Evolutionary conservation across 2,797 vertebrate genomes (phyloP).

Genomic region (Sebastes alutus): DNA sequence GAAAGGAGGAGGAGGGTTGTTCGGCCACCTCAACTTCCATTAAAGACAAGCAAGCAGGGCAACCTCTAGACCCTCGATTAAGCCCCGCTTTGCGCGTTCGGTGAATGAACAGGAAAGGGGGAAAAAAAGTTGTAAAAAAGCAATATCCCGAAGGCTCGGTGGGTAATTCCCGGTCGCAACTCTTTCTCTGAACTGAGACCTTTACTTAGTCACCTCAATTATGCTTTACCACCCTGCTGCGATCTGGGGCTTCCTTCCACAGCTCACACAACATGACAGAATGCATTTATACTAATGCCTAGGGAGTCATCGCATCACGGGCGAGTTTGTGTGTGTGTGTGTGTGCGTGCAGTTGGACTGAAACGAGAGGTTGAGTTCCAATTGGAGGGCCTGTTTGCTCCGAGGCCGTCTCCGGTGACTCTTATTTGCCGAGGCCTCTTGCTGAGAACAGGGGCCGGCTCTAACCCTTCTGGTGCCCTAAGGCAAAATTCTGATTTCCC

Average conservation of each 20-base stretch:
- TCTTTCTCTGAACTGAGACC: slow-evolving; percentile 67
- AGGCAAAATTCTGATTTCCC: no score
- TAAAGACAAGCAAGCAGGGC: slow-evolving; percentile 62
- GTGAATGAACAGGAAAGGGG: slow-evolving; percentile 38
- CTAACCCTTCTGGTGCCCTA: no score
- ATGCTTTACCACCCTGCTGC: slow-evolving; percentile 70
- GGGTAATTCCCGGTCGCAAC: slow-evolving; percentile 69
- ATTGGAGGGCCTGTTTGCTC: slow-evolving; percentile 27
- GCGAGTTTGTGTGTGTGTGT: not conserved
- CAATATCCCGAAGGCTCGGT: slow-evolving; percentile 65
- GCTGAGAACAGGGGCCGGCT: not conserved
- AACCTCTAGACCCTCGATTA: slow-evolving; percentile 66
- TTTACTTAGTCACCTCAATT: slow-evolving; percentile 74
- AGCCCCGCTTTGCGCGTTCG: slow-evolving; percentile 35
- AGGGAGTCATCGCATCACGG: not conserved
- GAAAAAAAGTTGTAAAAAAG: slow-evolving; percentile 65
- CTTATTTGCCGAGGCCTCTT: slow-evolving; percentile 23
- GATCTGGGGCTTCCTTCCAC: slow-evolving; percentile 65
- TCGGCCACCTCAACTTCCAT: slow-evolving; percentile 67
- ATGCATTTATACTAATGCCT: slow-evolving; percentile 67
- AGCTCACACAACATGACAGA: slow-evolving; percentile 54
- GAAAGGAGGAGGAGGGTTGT: slow-evolving; percentile 4
- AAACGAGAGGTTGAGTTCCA: slow-evolving; percentile 6
- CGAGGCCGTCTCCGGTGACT: not conserved
- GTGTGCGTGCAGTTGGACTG: not conserved